Evolutionary conservation across 2,888 invertebrate species (phyloP).

Genomic region (Labia minor): DNA sequence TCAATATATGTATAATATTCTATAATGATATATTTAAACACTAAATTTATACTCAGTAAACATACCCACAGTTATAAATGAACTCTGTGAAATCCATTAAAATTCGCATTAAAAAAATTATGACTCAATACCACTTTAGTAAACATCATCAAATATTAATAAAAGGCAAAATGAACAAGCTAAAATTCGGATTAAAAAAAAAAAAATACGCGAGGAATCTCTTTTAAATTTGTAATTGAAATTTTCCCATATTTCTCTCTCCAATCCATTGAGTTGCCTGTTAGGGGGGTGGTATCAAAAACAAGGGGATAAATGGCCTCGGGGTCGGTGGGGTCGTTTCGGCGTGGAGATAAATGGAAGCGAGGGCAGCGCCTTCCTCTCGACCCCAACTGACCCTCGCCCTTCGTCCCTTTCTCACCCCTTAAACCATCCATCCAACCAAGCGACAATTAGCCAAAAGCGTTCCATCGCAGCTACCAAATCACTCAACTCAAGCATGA

Average conservation of each 20-base stretch:
- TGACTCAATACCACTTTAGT: background rate
- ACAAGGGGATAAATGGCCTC: background rate
- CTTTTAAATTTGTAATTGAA: constrained; percentile 13
- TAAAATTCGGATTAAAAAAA: background rate
- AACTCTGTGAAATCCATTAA: background rate
- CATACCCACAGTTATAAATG: background rate
- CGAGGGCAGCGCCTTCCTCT: constrained; percentile 7
- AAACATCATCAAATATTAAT: constrained; percentile 5
- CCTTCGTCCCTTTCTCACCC: background rate
- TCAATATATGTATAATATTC: too few species aligned
- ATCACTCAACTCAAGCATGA: constrained; percentile 3
- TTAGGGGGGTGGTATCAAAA: background rate
- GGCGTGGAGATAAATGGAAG: constrained; percentile 4
- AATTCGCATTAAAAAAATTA: constrained; percentile 2
- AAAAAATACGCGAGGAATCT: background rate
- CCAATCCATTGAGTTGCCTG: background rate
- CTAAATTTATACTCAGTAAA: too few species aligned
- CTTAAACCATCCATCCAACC: background rate
- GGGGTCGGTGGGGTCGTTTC: background rate
- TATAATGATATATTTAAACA: too few species aligned
- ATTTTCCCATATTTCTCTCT: constrained; percentile 4
- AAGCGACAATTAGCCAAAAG: constrained; percentile 8
- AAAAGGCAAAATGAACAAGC: background rate
- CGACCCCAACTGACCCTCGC: constrained; percentile 1
- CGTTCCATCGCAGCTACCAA: background rate